phyloP scores from a whole-genome alignment of 2,797 vertebrate species.

The Enteromius viviparus region DNA sequence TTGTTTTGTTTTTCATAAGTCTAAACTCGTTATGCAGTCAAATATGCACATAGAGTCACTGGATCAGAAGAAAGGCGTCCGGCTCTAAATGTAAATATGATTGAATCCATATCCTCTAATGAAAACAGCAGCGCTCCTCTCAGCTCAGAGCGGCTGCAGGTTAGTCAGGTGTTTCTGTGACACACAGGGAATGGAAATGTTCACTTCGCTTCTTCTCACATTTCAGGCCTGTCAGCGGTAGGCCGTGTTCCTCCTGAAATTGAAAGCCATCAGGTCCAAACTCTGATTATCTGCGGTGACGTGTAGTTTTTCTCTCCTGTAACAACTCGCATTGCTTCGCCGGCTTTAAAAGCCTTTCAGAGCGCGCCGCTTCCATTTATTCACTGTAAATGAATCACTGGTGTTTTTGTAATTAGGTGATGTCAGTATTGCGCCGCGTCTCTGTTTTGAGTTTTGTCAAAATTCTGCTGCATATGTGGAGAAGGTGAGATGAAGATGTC shows the following conservation, averaged over 20 bases:
- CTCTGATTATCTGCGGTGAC: conserved; percentile 16
- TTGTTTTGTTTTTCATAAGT: conserved; percentile 22
- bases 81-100: conserved; percentile 25
- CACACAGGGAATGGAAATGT: conserved; percentile 6
- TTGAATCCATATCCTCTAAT: conserved; percentile 24
- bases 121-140: neutral
- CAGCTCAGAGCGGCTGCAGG: neutral
- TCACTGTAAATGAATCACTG: conserved; percentile 8
- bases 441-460: conserved; percentile 15
- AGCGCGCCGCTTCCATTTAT: neutral
- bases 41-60: neutral
- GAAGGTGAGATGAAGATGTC: neutral
- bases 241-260: conserved; percentile 1
- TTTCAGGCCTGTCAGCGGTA: conserved; percentile 7
- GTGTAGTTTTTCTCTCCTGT: neutral
- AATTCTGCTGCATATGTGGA: neutral
- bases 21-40: conserved; percentile 12
- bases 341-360: conserved; percentile 1
- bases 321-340: neutral
- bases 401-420: conserved; percentile 15
- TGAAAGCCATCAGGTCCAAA: conserved; percentile 10
- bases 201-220: neutral
- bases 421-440: neutral
- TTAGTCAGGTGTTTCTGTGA: conserved; percentile 34
- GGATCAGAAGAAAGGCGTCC: conserved; percentile 17